Base-by-base conservation (phyloP, 2,888 invertebrate species). In the Melanophora roralis region DNA sequence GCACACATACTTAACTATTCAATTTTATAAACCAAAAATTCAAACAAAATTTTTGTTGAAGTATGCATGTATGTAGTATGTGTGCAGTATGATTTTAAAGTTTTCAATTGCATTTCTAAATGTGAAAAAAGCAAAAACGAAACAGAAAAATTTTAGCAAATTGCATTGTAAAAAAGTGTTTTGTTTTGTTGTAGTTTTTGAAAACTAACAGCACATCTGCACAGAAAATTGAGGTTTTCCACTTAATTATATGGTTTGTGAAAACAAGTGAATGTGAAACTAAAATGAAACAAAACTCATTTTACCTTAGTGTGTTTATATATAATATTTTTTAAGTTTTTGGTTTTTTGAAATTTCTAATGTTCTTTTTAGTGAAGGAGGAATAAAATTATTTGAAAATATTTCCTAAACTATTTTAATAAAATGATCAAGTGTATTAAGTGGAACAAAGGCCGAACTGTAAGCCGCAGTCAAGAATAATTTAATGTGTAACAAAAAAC, bases 1-100 rank as follows among this genome's bases (percentile, higher is more conserved):
- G n/a, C 32, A 53, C 34, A 32, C 16, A 16, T 1, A n/a, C 12
- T 27, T 2, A 49, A 38, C 1, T 23, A 16, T 14, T 65, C n/a
- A 27, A 34, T 5, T 43, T 40, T 27, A 0, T 3, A 19, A 64
- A 47, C 27, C n/a, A 53, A 53, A 75, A 75, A 62, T 68, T 32
- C 55, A 55, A 55, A 55, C 45, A 68, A 36, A 9, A 57, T 49
- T 69, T 60, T 40, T 40, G 53, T 67, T 53, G 40, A 32, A 27
- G 6, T 32, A 34, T 53, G 53, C 27, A 43, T 32, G 43, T 43
- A n/a, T n/a, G n/a, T n/a, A n/a, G n/a, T n/a, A n/a, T n/a, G 32
- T 11, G 19, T 14, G 21, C 40, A 34, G 21, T 19, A 1, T 43
- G 32, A 32, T 43, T 67, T 53, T 7, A 34, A 67, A 55, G 21